A percentile compares a stretch with the other conserved stretches of the same genome.
These are phyloP conservation scores for Muraenolepis orangiensis DNA, from an alignment of 2,797 vertebrate genomes.

Conservation along the genomic window DNA sequence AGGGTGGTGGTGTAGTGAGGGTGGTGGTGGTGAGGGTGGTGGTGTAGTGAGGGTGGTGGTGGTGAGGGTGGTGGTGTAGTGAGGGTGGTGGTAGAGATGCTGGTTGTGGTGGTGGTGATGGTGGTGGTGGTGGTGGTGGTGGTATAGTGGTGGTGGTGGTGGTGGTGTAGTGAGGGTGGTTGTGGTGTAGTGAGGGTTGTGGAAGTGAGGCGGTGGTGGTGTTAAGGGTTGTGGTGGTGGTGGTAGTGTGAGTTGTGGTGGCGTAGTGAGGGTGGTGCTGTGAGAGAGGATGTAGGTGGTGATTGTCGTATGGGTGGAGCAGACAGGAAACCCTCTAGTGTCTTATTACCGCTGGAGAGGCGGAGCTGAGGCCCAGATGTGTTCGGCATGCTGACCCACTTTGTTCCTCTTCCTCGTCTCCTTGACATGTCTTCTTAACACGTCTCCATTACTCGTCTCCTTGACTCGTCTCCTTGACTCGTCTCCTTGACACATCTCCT, in stretches of 20 bases:
- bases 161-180: no score
- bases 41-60: no score
- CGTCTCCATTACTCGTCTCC: conserved; percentile 16
- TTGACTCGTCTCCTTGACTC: no score
- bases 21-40: no score
- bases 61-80: no score
- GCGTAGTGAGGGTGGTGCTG: conserved; percentile 18
- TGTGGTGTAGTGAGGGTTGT: no score
- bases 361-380: conserved; percentile 26
- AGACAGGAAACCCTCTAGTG: conserved; percentile 22
- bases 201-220: no score
- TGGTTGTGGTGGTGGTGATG: no score
- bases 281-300: conserved; percentile 12
- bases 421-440: conserved; percentile 23
- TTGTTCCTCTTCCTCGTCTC: conserved; percentile 13
- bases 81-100: no score
- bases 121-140: no score
- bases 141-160: not conserved
- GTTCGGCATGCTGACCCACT: conserved; percentile 26
- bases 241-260: conserved; percentile 12
- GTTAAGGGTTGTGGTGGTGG: no score
- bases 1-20: no score
- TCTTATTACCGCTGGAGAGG: conserved; percentile 43
- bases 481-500: conserved; percentile 16
- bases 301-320: conserved; percentile 15